A percentile compares a stretch with the other conserved stretches of the same genome.
These are phyloP conservation scores for Trimorus sp. DNA, from an alignment of 2,888 invertebrate species.

Conservation along the genomic window DNA sequence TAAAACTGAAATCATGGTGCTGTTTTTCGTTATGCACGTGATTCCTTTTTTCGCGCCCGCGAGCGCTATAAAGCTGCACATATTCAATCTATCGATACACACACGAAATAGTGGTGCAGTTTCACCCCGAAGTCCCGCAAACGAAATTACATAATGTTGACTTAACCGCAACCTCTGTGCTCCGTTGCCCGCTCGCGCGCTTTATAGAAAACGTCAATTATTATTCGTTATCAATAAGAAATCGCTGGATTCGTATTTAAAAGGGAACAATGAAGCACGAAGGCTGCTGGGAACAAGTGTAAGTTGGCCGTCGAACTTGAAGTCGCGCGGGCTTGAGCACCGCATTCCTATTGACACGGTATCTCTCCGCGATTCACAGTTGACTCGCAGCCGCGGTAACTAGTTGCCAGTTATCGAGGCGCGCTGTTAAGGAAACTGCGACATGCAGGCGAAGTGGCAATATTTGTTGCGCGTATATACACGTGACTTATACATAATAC, in stretches of 20 bases:
- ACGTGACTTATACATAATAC: conserved; percentile 65
- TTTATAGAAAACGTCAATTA: too few species aligned
- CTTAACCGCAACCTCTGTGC: too few species aligned
- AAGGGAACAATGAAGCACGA: conserved; percentile 6
- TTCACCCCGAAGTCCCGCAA: too few species aligned
- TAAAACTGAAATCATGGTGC: too few species aligned
- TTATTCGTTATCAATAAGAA: too few species aligned
- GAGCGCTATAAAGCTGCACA: too few species aligned
- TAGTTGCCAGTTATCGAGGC: conserved; percentile 58
- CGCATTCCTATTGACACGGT: conserved; percentile 51
- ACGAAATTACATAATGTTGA: too few species aligned
- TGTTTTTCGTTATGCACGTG: too few species aligned
- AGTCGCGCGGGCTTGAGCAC: conserved; percentile 28
- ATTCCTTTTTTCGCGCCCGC: too few species aligned
- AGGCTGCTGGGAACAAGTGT: conserved; percentile 23
- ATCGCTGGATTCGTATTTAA: neutral
- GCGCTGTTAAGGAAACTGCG: conserved; percentile 59
- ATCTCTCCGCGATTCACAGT: conserved; percentile 33
- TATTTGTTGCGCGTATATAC: conserved; percentile 57
- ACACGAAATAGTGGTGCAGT: too few species aligned
- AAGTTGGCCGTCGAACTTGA: conserved; percentile 47
- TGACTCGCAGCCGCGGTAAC: conserved; percentile 36
- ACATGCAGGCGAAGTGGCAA: conserved; percentile 56
- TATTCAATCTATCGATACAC: too few species aligned
- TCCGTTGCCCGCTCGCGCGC: too few species aligned